phyloP scores from a whole-genome alignment of 64 coral and sea anemone species.

The Platygyra sinensis region DNA sequence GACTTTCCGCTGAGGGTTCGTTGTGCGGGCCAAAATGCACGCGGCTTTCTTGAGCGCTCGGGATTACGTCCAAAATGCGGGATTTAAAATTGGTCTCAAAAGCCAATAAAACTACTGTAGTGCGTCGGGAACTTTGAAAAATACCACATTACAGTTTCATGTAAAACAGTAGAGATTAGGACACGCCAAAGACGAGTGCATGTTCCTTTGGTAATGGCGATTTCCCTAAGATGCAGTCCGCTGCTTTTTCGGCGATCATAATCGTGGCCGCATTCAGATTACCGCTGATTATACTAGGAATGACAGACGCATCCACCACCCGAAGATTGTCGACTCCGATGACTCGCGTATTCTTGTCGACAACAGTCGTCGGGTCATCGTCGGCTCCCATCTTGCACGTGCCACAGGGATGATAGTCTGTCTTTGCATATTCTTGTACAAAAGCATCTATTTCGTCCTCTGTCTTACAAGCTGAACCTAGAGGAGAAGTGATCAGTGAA shows the following conservation, averaged over 20 bases:
- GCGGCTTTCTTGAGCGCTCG: no score
- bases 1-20: no score
- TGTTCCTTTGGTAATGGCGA: conserved; percentile 39
- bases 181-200: conserved; percentile 19
- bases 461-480: conserved; percentile 28
- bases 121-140: no score
- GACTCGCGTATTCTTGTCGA: conserved; percentile 46
- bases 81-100: no score
- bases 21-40: no score
- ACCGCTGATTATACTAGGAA: conserved; percentile 75
- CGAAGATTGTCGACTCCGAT: conserved; percentile 61
- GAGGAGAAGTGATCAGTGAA: neutral
- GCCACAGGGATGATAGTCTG: conserved; percentile 50
- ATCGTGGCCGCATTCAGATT: conserved; percentile 80
- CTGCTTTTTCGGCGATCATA: conserved; percentile 76
- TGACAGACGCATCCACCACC: conserved; percentile 72
- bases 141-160: neutral
- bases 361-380: conserved; percentile 61
- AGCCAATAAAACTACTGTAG: no score
- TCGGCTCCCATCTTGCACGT: conserved; percentile 70
- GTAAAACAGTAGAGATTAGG: neutral
- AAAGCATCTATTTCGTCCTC: conserved; percentile 62
- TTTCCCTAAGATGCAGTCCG: conserved; percentile 53
- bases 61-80: no score
- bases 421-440: conserved; percentile 2